A percentile compares a stretch with the other conserved stretches of the same genome.
Evolutionary conservation across 1,140 invertebrate species (phyloP).

Genomic region (Drosophila pallidifrons): DNA sequence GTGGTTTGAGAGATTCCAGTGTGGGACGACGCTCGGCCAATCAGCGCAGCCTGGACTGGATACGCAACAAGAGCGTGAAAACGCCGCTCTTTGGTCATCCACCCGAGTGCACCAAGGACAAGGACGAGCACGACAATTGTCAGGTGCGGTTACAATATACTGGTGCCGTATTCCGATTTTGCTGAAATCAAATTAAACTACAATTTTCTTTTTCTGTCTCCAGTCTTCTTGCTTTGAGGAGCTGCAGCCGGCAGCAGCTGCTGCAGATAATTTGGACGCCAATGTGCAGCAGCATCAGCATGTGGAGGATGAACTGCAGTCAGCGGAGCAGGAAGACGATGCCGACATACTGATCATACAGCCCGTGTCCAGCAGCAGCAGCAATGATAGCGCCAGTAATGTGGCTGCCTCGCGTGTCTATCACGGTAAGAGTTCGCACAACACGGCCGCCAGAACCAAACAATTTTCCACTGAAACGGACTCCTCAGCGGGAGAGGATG

Average conservation of each 20-base stretch:
- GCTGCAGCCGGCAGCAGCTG: constrained; percentile 48
- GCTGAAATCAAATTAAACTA: background rate
- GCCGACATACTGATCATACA: constrained; percentile 55
- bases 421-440: constrained; percentile 68
- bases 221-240: constrained; percentile 78
- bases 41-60: constrained; percentile 66
- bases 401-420: constrained; percentile 43
- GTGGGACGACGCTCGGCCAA: constrained; percentile 69
- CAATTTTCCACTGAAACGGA: constrained; percentile 54
- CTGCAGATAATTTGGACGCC: constrained; percentile 66
- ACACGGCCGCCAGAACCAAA: constrained; percentile 54
- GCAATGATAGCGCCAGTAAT: constrained; percentile 26
- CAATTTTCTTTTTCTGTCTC: background rate
- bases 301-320: constrained; percentile 68
- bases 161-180: too few relatives aligned
- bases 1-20: constrained; percentile 61
- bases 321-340: constrained; percentile 60
- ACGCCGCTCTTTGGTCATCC: constrained; percentile 69
- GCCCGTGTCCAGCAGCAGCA: background rate
- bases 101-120: constrained; percentile 66
- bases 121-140: constrained; percentile 67
- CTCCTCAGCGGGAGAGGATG: constrained; percentile 41
- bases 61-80: constrained; percentile 55
- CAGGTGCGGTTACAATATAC: constrained; percentile 54
- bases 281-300: constrained; percentile 72